Evolutionary conservation across 2,113 vertebrate species (phyloP).

Genomic region (Notothenia coriiceps): DNA sequence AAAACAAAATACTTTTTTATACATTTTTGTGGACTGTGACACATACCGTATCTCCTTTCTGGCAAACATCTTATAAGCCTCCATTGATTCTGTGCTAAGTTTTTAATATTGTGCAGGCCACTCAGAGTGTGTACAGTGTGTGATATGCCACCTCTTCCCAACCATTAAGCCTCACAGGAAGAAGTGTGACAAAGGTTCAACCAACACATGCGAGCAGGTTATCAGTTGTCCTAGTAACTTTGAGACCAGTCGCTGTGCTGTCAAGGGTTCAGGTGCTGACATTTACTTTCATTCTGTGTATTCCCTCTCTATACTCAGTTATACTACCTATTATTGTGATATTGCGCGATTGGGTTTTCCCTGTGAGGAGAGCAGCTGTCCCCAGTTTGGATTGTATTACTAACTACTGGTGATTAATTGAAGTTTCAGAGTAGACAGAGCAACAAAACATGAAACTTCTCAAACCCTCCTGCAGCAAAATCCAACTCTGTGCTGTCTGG

Average conservation of each 20-base stretch:
- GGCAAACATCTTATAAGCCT: background rate
- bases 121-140: background rate
- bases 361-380: background rate
- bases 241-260: constrained; percentile 11
- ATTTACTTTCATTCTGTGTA: constrained; percentile 21
- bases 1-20: too few species aligned
- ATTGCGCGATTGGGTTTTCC: background rate
- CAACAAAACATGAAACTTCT: too few species aligned
- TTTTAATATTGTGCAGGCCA: constrained; percentile 20
- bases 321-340: background rate
- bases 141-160: constrained; percentile 36
- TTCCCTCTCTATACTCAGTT: constrained; percentile 36
- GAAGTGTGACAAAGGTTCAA: constrained; percentile 60
- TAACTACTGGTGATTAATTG: too few species aligned
- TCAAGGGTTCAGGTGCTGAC: constrained; percentile 24
- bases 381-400: too few species aligned
- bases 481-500: too few species aligned
- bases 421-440: too few species aligned
- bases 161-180: constrained; percentile 67
- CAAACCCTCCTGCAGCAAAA: too few species aligned
- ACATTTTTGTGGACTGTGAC: background rate
- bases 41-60: background rate
- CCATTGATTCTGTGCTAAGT: constrained; percentile 1
- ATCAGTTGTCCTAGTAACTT: constrained; percentile 53
- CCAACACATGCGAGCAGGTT: constrained; percentile 71